Conservation (phyloP, 2,797 vertebrate species). For the Microctenopoma steveboyesi region DNA sequence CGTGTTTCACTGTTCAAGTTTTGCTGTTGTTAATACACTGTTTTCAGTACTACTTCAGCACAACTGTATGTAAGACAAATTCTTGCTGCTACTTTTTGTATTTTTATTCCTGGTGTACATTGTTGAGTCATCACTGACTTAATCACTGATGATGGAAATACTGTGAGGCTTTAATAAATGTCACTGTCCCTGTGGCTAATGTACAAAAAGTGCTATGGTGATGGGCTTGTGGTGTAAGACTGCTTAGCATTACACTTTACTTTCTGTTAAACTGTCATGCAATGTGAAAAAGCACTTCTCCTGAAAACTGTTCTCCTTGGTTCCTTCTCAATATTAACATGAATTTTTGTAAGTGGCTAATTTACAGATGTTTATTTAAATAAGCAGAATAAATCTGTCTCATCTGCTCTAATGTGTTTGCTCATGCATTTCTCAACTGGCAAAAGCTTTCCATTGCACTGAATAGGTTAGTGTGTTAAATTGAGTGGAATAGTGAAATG, state of each 20-base stretch:
- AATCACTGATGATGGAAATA: slow-evolving; percentile 6
- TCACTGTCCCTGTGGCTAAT: slow-evolving; percentile 1
- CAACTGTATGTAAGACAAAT: not conserved
- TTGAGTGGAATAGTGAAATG: slow-evolving; percentile 50
- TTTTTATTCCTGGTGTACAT: slow-evolving; percentile 3
- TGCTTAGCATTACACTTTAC: slow-evolving; percentile 15
- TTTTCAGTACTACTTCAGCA: not conserved
- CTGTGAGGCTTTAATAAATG: slow-evolving; percentile 28
- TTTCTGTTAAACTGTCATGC: slow-evolving; percentile 3
- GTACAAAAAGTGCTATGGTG: slow-evolving; percentile 5
- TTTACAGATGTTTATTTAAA: slow-evolving; percentile 60
- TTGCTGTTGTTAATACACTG: no score
- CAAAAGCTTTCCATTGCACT: slow-evolving; percentile 48
- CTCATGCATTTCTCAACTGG: slow-evolving; percentile 56
- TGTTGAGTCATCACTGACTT: slow-evolving; percentile 5
- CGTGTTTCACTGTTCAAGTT: no score
- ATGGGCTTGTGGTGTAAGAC: slow-evolving; percentile 1
- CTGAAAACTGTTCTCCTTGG: slow-evolving; percentile 8
- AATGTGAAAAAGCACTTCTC: slow-evolving; percentile 12
- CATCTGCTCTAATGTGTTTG: slow-evolving; percentile 39
- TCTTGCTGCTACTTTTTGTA: not conserved
- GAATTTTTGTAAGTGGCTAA: slow-evolving; percentile 51
- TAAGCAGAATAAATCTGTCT: slow-evolving; percentile 58
- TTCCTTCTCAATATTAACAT: slow-evolving; percentile 33
- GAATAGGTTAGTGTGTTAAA: slow-evolving; percentile 64